A percentile compares a stretch with the other conserved stretches of the same genome.
These are phyloP conservation scores for Vireo griseus DNA, from an alignment of 2,797 vertebrate genomes.

Conservation along the genomic window DNA sequence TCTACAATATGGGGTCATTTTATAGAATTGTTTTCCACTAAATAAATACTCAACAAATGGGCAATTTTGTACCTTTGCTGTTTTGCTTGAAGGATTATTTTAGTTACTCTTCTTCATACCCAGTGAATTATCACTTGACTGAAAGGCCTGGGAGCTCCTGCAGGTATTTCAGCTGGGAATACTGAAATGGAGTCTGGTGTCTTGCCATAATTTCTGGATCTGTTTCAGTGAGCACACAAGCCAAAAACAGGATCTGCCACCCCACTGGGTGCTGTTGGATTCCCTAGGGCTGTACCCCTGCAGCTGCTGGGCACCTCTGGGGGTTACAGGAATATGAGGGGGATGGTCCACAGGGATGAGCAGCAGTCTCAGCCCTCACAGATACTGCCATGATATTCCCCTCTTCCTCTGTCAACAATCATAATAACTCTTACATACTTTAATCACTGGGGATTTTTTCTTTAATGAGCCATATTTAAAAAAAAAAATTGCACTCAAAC, in stretches of 20 bases:
- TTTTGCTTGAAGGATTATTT: background rate
- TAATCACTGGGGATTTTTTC: background rate
- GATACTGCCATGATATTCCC: background rate
- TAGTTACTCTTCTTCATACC: background rate
- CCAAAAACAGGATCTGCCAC: background rate
- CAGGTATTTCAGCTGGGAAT: background rate
- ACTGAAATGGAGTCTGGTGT: background rate
- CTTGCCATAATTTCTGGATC: background rate
- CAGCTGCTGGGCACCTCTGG: background rate
- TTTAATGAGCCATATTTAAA: background rate
- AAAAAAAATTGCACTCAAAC: background rate
- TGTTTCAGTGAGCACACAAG: background rate
- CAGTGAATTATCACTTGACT: background rate
- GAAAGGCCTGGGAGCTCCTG: background rate
- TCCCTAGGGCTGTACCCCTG: background rate
- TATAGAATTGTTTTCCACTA: background rate
- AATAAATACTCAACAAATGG: background rate
- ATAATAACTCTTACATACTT: background rate
- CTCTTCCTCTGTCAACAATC: background rate
- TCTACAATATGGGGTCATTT: background rate
- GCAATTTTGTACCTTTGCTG: background rate
- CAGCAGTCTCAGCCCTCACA: background rate
- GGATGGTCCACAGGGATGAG: background rate
- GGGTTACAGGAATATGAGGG: accelerated
- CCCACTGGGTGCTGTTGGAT: background rate